phyloP scores from a whole-genome alignment of 2,888 invertebrate genomes.

The Habrosyne pyritoides region DNA sequence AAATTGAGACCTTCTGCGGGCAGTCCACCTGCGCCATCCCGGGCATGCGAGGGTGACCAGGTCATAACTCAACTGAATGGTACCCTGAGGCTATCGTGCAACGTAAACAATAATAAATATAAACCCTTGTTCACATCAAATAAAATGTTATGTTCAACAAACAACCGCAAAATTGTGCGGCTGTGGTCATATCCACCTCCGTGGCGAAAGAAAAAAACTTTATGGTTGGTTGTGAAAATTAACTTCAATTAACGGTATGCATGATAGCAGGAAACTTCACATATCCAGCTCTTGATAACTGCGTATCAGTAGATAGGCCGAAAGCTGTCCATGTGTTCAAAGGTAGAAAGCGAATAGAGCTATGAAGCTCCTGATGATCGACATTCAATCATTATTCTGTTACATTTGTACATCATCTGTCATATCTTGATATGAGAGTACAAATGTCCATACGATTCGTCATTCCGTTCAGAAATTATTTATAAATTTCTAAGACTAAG shows the following conservation, averaged over 20 bases:
- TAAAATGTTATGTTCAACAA: slow-evolving; percentile 56
- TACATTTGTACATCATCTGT: too few species aligned
- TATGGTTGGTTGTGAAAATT: not conserved
- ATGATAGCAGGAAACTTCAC: too few species aligned
- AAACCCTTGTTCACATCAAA: slow-evolving; percentile 56
- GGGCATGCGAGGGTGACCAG: slow-evolving; percentile 60
- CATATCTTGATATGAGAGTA: too few species aligned
- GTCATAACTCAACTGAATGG: slow-evolving; percentile 75
- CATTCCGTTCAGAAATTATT: too few species aligned
- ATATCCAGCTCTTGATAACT: too few species aligned
- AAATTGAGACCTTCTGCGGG: slow-evolving; percentile 69
- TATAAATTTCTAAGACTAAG: too few species aligned
- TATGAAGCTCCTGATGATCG: not conserved
- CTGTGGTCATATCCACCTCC: slow-evolving; percentile 8
- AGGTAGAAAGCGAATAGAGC: not conserved
- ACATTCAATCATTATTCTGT: not conserved
- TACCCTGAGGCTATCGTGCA: slow-evolving; percentile 64
- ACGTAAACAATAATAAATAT: slow-evolving; percentile 67
- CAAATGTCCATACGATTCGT: too few species aligned
- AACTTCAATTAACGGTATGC: not conserved
- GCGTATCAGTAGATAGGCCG: too few species aligned
- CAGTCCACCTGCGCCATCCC: slow-evolving; percentile 62
- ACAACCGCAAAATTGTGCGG: slow-evolving; percentile 45
- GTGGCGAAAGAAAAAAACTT: not conserved
- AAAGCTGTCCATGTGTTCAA: too few species aligned